A percentile compares a stretch with the other conserved stretches of the same genome.
phyloP scores from a whole-genome alignment of 1,140 invertebrate species.

The Anoplophora glabripennis region DNA sequence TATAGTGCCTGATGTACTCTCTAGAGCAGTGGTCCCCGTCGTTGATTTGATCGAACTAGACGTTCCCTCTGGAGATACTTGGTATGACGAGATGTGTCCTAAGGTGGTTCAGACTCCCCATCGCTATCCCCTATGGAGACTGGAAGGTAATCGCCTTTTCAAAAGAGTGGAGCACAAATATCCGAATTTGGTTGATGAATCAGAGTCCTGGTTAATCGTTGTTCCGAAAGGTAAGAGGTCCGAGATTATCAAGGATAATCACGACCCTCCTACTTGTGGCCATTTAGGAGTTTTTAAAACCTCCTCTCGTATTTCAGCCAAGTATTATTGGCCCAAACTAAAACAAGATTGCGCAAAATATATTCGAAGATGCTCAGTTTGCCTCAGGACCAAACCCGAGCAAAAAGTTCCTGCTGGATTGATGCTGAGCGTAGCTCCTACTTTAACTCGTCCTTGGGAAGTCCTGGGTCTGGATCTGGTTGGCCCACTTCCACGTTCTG shows the following conservation, averaged over 20 bases:
- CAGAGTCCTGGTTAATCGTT: no score
- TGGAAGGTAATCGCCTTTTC: no score
- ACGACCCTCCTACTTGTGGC: no score
- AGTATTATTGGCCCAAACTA: neutral
- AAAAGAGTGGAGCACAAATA: no score
- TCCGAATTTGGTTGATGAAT: neutral
- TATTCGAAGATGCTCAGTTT: constrained; percentile 29
- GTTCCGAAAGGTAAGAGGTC: no score
- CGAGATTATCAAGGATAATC: no score
- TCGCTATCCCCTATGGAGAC: no score
- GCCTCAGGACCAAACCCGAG: constrained; percentile 29
- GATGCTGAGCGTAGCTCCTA: constrained; percentile 22
- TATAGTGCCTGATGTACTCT: constrained; percentile 36
- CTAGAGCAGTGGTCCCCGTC: constrained; percentile 19
- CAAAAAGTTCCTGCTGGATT: constrained; percentile 24
- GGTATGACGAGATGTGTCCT: neutral
- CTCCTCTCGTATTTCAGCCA: no score
- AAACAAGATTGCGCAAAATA: constrained; percentile 24
- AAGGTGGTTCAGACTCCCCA: no score
- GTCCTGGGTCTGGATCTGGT: constrained; percentile 5
- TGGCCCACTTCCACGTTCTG: constrained; percentile 4
- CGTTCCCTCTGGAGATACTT: neutral
- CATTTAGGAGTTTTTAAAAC: no score
- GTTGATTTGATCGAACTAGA: neutral
- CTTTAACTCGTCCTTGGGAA: neutral